Evolutionary conservation across 2,113 vertebrate species (phyloP).

Genomic region (Pseudopodoces humilis): DNA sequence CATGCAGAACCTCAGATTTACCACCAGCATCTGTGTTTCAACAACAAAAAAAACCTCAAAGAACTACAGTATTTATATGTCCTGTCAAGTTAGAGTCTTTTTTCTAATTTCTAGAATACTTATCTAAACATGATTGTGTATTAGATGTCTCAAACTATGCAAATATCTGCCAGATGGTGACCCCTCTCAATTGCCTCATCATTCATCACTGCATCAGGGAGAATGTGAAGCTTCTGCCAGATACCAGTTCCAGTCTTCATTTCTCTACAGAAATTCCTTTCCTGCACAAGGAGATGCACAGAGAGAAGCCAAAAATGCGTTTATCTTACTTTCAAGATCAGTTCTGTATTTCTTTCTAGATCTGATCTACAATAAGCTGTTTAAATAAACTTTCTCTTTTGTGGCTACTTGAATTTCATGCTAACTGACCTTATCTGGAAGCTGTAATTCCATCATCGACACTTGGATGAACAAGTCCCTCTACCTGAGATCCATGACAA

Average conservation of each 20-base stretch:
- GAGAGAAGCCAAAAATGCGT: not conserved
- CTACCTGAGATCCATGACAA: not conserved
- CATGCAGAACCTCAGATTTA: not conserved
- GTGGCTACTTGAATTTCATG: not conserved
- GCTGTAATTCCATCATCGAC: not conserved
- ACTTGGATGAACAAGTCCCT: not conserved
- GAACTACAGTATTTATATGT: constrained; percentile 27
- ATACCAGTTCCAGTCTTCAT: not conserved
- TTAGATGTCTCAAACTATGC: constrained; percentile 3
- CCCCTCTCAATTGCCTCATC: constrained; percentile 6
- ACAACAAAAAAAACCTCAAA: not conserved
- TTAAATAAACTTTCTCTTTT: not conserved
- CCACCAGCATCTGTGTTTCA: not conserved
- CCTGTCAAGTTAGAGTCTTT: constrained; percentile 4
- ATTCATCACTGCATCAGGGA: not conserved
- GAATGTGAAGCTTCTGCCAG: constrained; percentile 1
- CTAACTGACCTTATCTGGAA: not conserved
- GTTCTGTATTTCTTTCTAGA: not conserved
- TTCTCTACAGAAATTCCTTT: not conserved
- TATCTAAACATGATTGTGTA: constrained; percentile 28
- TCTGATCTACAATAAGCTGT: not conserved
- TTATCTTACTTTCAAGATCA: not conserved
- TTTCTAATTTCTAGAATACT: constrained; percentile 30
- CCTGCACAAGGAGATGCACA: not conserved
- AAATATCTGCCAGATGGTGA: constrained; percentile 35